phyloP scores from a whole-genome alignment of 2,888 invertebrate genomes.

The Minunthozetes semirufus region DNA sequence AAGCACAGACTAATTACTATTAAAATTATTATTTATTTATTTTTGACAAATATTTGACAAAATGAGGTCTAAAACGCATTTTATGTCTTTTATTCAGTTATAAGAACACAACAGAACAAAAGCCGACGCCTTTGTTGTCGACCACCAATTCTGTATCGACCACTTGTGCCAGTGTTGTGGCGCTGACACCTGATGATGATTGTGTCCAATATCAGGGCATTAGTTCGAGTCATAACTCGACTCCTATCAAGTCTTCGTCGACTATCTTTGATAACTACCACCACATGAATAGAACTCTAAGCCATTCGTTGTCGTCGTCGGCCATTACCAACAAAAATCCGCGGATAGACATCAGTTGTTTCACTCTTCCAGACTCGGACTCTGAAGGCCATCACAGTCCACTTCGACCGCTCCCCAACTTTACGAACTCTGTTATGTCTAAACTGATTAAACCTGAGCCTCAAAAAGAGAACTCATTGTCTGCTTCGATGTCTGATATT shows the following conservation, averaged over 20 bases:
- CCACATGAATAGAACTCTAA: not conserved
- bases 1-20: too few relatives aligned
- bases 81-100: too few relatives aligned
- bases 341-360: slow-evolving; percentile 55
- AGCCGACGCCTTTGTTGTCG: slow-evolving; percentile 35
- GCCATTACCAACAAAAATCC: slow-evolving; percentile 32
- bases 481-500: slow-evolving; percentile 26
- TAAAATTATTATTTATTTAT: too few relatives aligned
- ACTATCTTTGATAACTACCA: slow-evolving; percentile 19
- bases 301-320: slow-evolving; percentile 17
- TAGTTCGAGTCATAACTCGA: not conserved
- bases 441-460: slow-evolving; percentile 44
- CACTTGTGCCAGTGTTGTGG: slow-evolving; percentile 41
- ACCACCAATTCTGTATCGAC: slow-evolving; percentile 32
- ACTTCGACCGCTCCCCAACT: slow-evolving; percentile 42
- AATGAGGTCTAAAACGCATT: too few relatives aligned
- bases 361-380: slow-evolving; percentile 61
- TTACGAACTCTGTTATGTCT: slow-evolving; percentile 40
- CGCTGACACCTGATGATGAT: slow-evolving; percentile 39
- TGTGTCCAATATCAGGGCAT: not conserved
- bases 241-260: slow-evolving; percentile 28
- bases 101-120: slow-evolving; percentile 24
- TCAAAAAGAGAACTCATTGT: slow-evolving; percentile 40
- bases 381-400: slow-evolving; percentile 44
- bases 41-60: too few relatives aligned